Base-by-base conservation (phyloP, 1,140 invertebrate species). In the Rhynchophorus ferrugineus region DNA sequence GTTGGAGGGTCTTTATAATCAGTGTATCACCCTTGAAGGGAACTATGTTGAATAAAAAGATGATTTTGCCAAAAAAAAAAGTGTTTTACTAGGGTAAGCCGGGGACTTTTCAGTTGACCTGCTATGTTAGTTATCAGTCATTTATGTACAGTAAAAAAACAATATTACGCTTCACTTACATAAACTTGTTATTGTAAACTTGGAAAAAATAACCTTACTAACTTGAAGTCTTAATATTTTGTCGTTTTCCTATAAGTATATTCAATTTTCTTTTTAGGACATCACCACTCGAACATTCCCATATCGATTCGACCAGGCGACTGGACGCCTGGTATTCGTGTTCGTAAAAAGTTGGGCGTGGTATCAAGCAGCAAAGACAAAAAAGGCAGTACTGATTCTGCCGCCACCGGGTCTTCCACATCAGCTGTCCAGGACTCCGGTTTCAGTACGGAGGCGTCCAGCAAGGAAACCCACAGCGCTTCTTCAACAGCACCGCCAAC, bases 391-490 rank as follows among this genome's bases (percentile, higher is more conserved):
- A 74, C 74, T 49, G 75, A 72, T 22, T 82, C 69, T 51, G 80
- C 83, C 36, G 82, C 52, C 2, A n/a, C n/a, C n/a, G 49, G 29
- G 1, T 52, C 43, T 29, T 46, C 42, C 9, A 41, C 51, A 1
- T 54, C 51, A 8, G 80, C 83, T 38, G 83, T 90, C 7, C 87
- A 89, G 66, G 87, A 89, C 68, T 88, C 85, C 9, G 87, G 87
- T 21, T 89, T 90, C 71, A 89, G 85, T 67, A 88, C 86, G 37
- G 86, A 88, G 67, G 87, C 84, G 8, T 86, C 83, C 56, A 80
- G 78, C 51, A 87, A 87, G 66, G 84, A 88, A 63, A 80, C 80
- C 29, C 79, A 82, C 64, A 84, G 82, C 61, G 67, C 72, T 13
- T 76, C 72, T 3, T 76, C 71, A 19, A 73, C 70, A 33, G 72